A percentile compares a stretch with the other conserved stretches of the same genome.
Evolutionary conservation across 1,140 invertebrate species (phyloP).

Genomic region (Lordiphosa mommai): DNA sequence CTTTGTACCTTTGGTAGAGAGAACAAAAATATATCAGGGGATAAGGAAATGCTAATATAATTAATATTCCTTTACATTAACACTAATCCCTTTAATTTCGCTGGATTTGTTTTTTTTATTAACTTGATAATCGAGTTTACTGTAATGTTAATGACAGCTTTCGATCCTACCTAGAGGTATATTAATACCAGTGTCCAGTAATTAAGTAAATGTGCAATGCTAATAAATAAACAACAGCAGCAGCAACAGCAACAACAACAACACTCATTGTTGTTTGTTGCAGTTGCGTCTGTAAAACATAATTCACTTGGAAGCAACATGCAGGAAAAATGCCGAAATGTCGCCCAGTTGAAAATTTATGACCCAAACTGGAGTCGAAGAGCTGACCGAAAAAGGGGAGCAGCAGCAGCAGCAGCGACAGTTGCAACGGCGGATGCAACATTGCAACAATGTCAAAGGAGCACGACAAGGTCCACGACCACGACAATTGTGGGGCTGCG

Average conservation of each 20-base stretch:
- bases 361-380: slow-evolving; percentile 49
- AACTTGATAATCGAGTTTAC: too few relatives aligned
- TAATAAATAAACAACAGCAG: slow-evolving; percentile 36
- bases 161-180: too few relatives aligned
- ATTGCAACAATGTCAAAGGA: slow-evolving; percentile 57
- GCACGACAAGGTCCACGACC: background rate
- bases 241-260: too few relatives aligned
- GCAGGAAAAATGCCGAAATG: slow-evolving; percentile 70
- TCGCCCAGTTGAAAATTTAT: slow-evolving; percentile 69
- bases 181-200: slow-evolving; percentile 19
- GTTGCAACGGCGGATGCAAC: slow-evolving; percentile 50
- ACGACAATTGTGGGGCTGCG: background rate
- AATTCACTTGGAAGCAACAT: slow-evolving; percentile 60
- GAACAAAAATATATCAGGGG: too few relatives aligned
- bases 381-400: slow-evolving; percentile 41
- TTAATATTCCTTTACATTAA: too few relatives aligned
- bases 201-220: slow-evolving; percentile 51
- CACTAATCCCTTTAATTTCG: background rate
- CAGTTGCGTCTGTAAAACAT: slow-evolving; percentile 37
- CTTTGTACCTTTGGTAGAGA: too few relatives aligned
- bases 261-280: slow-evolving; percentile 26
- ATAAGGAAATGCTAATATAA: too few relatives aligned
- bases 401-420: slow-evolving; percentile 29
- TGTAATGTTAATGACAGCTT: too few relatives aligned
- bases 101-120: background rate